These are phyloP conservation scores for Actinostola sp. DNA, from an alignment of 92 coral and sea anemone genomes.

Conservation along the genomic window DNA sequence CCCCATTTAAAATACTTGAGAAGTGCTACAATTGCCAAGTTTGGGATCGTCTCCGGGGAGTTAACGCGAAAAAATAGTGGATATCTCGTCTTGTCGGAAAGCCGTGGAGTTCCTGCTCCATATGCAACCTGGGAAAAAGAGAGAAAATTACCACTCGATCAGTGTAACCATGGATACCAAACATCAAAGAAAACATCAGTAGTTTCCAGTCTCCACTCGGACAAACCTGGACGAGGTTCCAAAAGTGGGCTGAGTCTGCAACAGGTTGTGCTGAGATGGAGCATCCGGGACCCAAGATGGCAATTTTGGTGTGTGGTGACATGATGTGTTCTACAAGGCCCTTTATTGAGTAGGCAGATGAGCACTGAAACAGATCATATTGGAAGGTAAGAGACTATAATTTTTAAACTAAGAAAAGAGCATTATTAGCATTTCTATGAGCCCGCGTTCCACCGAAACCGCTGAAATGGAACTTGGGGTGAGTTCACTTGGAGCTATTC, in stretches of 20 bases:
- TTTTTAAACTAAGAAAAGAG: too few relatives aligned
- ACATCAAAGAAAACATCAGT: too few relatives aligned
- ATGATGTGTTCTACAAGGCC: slow-evolving; percentile 67
- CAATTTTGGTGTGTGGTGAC: slow-evolving; percentile 35
- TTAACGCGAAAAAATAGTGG: slow-evolving; percentile 70
- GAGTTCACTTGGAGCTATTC: too few relatives aligned
- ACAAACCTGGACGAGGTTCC: slow-evolving; percentile 83
- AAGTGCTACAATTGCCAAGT: slow-evolving; percentile 61
- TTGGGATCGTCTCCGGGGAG: slow-evolving; percentile 61
- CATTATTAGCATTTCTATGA: too few relatives aligned
- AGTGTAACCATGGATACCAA: too few relatives aligned
- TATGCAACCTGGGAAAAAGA: slow-evolving; percentile 62
- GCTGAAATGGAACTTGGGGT: too few relatives aligned
- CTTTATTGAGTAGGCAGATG: slow-evolving; percentile 73
- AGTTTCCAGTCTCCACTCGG: background rate
- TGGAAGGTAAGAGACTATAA: background rate
- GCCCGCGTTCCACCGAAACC: too few relatives aligned
- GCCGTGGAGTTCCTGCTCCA: slow-evolving; percentile 65
- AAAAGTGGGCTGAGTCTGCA: slow-evolving; percentile 70
- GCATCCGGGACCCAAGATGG: slow-evolving; percentile 82
- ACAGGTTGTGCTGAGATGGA: slow-evolving; percentile 73
- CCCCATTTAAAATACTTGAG: slow-evolving; percentile 58
- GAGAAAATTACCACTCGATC: background rate
- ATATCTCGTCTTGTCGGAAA: slow-evolving; percentile 60
- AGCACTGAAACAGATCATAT: slow-evolving; percentile 47